Conservation (phyloP, 2,888 invertebrate genomes). For the Oligia strigilis region DNA sequence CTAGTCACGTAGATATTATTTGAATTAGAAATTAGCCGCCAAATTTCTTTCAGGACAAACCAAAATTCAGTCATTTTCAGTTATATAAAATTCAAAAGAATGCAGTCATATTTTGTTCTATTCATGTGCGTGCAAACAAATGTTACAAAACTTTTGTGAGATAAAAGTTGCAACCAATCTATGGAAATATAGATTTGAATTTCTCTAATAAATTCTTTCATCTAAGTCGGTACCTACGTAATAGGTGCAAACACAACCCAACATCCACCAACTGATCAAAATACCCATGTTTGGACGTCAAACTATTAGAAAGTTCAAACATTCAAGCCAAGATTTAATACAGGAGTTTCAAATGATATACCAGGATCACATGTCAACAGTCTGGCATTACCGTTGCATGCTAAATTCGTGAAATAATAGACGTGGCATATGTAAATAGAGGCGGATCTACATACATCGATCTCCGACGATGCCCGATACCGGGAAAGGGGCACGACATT, state of each 20-base stretch:
- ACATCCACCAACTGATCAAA: constrained; percentile 13
- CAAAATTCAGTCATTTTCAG: not conserved
- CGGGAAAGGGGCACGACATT: constrained; percentile 76
- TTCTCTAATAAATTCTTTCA: not conserved
- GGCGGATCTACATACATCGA: constrained; percentile 87
- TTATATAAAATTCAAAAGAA: not conserved
- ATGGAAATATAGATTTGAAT: not conserved
- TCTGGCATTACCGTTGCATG: constrained; percentile 73
- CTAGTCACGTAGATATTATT: not conserved
- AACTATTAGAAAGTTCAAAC: constrained; percentile 62
- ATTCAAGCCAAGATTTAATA: constrained; percentile 61
- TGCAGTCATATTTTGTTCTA: too few relatives aligned
- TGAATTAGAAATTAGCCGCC: not conserved
- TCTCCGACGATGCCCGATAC: constrained; percentile 82
- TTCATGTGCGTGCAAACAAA: not conserved
- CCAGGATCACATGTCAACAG: constrained; percentile 61
- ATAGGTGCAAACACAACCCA: not conserved
- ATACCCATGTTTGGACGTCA: constrained; percentile 54
- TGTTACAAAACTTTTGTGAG: not conserved
- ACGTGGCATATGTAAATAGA: constrained; percentile 86
- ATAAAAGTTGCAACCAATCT: not conserved
- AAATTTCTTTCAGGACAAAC: not conserved
- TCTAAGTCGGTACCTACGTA: not conserved
- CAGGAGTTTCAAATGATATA: constrained; percentile 66
- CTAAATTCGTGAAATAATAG: constrained; percentile 86